Evolutionary conservation across 1,140 invertebrate species (phyloP).

Genomic region (Aphelenchoides avenae): DNA sequence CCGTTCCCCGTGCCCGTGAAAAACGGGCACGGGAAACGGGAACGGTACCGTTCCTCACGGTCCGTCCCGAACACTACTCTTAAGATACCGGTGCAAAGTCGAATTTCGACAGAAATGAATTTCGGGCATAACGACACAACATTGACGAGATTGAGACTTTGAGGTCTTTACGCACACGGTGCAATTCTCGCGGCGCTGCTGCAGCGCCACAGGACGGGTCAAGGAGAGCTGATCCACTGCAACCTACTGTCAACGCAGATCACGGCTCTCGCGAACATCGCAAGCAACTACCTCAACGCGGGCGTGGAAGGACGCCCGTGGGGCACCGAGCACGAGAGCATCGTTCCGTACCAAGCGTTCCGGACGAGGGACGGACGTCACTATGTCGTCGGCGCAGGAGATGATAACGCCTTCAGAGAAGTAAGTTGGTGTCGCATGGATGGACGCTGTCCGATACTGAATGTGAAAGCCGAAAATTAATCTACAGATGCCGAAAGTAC

Average conservation of each 20-base stretch:
- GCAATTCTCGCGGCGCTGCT: constrained; percentile 85
- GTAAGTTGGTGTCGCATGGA: too few species aligned
- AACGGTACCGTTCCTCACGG: too few species aligned
- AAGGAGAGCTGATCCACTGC: constrained; percentile 86
- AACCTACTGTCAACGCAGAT: constrained; percentile 79
- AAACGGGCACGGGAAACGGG: too few species aligned
- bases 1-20: too few species aligned
- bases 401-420: constrained; percentile 31
- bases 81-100: too few species aligned
- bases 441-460: too few species aligned
- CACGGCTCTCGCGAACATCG: constrained; percentile 74
- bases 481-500: too few species aligned
- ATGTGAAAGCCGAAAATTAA: too few species aligned
- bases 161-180: constrained; percentile 89
- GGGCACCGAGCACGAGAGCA: constrained; percentile 86
- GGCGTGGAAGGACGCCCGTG: constrained; percentile 68
- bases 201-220: constrained; percentile 71
- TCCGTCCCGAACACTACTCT: too few species aligned
- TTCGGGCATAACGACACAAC: too few species aligned
- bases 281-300: constrained; percentile 82
- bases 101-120: too few species aligned
- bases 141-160: too few species aligned
- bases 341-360: constrained; percentile 83
- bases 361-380: constrained; percentile 30
- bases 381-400: constrained; percentile 29